Conservation (phyloP, 1,140 invertebrate genomes). For the Papilio dardanus region DNA sequence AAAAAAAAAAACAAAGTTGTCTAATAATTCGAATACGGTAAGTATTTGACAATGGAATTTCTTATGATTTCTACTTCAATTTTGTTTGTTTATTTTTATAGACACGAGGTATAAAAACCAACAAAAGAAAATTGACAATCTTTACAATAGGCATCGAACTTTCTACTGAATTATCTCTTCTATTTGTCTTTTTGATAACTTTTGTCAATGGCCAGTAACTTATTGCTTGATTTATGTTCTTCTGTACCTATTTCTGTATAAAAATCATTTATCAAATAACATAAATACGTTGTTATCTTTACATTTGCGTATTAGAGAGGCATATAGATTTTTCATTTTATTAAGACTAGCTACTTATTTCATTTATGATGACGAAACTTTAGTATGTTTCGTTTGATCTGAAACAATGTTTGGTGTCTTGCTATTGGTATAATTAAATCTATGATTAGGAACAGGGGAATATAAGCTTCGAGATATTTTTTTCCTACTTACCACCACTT, state of each 20-base stretch:
- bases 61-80: slow-evolving; percentile 17
- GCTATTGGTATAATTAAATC: too few relatives aligned
- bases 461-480: too few relatives aligned
- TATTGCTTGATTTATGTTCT: background rate
- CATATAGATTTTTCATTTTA: background rate
- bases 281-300: background rate
- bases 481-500: too few relatives aligned
- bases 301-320: background rate
- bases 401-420: background rate
- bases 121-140: slow-evolving; percentile 9
- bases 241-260: background rate
- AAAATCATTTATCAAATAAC: background rate
- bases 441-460: too few relatives aligned
- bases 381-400: background rate
- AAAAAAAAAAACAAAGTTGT: background rate
- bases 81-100: background rate
- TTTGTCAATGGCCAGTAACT: background rate
- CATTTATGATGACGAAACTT: background rate
- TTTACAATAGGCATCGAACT: slow-evolving; percentile 14
- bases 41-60: background rate
- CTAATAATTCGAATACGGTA: background rate
- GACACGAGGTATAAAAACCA: background rate
- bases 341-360: background rate
- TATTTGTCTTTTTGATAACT: slow-evolving; percentile 17
- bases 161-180: background rate